Evolutionary conservation across 2,797 vertebrate genomes (phyloP), one percentile per base, ranked within the genome.

Genomic region (Alcedo quadribrachys): DNA sequence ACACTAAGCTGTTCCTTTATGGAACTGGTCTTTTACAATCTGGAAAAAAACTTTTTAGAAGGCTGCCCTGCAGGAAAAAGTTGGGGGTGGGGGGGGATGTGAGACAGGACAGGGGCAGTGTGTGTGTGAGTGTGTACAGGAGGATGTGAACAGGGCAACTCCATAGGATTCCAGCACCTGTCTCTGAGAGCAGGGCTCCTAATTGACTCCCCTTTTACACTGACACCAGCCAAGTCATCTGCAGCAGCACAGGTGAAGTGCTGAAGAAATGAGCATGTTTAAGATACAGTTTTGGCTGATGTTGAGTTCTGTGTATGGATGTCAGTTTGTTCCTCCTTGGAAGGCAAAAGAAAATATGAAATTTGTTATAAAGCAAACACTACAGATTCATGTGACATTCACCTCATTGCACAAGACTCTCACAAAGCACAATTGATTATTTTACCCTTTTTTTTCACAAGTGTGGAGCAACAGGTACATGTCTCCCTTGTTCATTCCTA

Each of bases 1-100:
- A 54, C 66, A 75, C 76, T 94, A 92, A 95, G 85, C 67, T 8
- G 2, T 60, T 96, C 79, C 77, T 95, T 95, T 94, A 92, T 69
- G 68, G 87, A 94, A 92, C 5, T 95, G 92, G 83, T 86, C 79
- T 92, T 95, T 95, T 95, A 93, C 45, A 89, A 87, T 69, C 62
- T 78, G 57, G 70, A 60, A 86, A 92, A 94, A 93, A 83, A 91
- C 48, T 91, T 89, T 91, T 67, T 60, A 92, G 81, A 95, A 51
- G 57, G 53, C 57, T 90, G 30, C 67, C 69, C 74, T 80, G 58
- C 2, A 27, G 67, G 89, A 78, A 89, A 89, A 87, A 33, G 61
- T 3, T 37, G 37, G 45, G 45, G 4, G 19, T 12, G 37, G 37
- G 12, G 37, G 37, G 5, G 37, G 37, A 14, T 6, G 37, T 15